Conservation (phyloP, 2,888 invertebrate species). For the Napeogenes inachia region DNA sequence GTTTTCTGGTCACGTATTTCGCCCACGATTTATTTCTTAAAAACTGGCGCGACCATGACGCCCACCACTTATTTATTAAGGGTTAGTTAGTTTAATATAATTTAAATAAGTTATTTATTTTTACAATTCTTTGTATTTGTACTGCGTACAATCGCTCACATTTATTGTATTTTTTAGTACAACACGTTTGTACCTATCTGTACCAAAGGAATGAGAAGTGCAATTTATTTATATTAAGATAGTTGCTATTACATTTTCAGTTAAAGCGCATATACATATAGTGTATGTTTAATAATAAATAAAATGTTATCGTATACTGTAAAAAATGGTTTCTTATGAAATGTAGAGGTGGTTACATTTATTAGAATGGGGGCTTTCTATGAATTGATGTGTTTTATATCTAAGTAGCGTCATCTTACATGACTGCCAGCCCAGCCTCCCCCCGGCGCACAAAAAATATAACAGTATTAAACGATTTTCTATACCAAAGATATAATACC, state of each 20-base stretch:
- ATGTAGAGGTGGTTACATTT: neutral
- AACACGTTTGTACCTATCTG: conserved; percentile 25
- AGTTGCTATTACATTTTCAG: conserved; percentile 8
- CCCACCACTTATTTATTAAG: conserved; percentile 9
- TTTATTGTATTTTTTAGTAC: conserved; percentile 16
- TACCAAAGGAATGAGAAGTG: conserved; percentile 30
- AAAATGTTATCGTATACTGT: neutral
- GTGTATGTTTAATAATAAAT: neutral
- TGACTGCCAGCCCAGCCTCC: no score
- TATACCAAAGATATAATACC: neutral
- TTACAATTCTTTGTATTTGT: conserved; percentile 17
- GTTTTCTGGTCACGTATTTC: conserved; percentile 19
- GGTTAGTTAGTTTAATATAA: conserved; percentile 19
- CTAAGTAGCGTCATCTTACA: no score
- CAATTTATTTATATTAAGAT: conserved; percentile 22
- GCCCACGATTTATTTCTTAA: conserved; percentile 13
- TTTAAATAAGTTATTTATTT: conserved; percentile 25
- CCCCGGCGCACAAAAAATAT: neutral
- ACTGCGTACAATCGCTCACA: conserved; percentile 14
- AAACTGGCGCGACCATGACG: neutral
- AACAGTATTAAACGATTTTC: neutral
- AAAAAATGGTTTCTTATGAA: neutral
- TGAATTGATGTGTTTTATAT: no score
- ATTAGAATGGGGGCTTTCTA: no score
- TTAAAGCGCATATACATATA: neutral